phyloP scores from a whole-genome alignment of 2,113 vertebrate species.

The Fulmarus glacialis region DNA sequence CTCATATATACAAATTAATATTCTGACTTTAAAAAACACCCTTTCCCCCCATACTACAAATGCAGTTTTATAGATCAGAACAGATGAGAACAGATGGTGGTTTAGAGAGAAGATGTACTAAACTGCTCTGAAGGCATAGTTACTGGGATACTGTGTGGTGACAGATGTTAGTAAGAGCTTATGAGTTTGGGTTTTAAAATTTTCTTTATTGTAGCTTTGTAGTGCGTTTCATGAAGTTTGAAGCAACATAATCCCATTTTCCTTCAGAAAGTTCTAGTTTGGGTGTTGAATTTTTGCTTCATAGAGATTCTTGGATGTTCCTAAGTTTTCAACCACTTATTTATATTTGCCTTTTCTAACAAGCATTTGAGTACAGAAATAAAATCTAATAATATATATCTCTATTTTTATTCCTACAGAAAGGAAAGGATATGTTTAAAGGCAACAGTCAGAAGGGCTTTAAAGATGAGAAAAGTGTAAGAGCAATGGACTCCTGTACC shows the following conservation, averaged over 20 bases:
- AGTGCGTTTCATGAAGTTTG: not conserved
- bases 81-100: conserved; percentile 67
- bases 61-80: conserved; percentile 8
- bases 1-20: not conserved
- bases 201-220: conserved; percentile 30
- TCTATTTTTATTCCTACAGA: not conserved
- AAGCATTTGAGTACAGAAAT: not conserved
- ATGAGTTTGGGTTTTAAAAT: not conserved
- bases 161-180: conserved; percentile 52
- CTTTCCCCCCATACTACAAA: not conserved
- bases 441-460: not conserved
- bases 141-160: not conserved
- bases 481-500: not conserved
- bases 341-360: not conserved
- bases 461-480: not conserved
- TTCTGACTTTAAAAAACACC: not conserved
- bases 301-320: not conserved
- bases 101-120: conserved; percentile 21
- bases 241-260: not conserved
- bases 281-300: not conserved
- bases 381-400: not conserved
- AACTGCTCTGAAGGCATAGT: conserved; percentile 36
- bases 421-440: not conserved
- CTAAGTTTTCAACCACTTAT: not conserved
- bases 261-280: not conserved